Evolutionary conservation across 2,888 invertebrate species (phyloP), one percentile per base, ranked within the genome.

Genomic region (Helleia helle): DNA sequence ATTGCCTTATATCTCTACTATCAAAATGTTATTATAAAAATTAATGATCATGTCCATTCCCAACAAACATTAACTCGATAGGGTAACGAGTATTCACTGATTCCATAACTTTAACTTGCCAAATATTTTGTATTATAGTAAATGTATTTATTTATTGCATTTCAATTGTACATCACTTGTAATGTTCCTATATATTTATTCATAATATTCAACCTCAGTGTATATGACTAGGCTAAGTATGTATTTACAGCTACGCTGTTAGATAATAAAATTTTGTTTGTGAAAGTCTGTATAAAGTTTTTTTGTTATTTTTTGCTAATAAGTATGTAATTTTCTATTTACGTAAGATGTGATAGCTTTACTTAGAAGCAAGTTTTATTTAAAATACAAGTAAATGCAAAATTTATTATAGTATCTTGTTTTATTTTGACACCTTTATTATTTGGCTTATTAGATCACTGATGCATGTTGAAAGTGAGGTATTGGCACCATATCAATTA

Each of bases 301-400:
- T 69, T 51, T 59, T 68, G 69, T 71, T 70, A 66, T 75, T 77
- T 71, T 77, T 81, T 75, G 76, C 77, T 73, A 72, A 67, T 65
- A 65, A 68, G 65, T 52, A 56, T 59, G 55, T 46, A 40, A 47
- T 56, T 42, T 48, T 49, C 30, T 71, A 22, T 22, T 22, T 34
- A 69, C 72, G 69, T 80, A 79, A 77, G 74, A 79, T 79, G 77
- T 80, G 80, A 83, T 76, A 81, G 80, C 83, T 81, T 83, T 81
- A 81, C 69, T 68, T 81, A 80, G 76, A 74, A 68, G 67, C 75
- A 74, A 77, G 70, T 66, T 72, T 73, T 73, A 71, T 76, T 80
- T 76, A 68, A 69, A 79, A 72, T 71, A 71, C 61, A 71, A 73
- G 67, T 75, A 75, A 75, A 74, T 73, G 65, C 76, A 71, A 71